phyloP scores from a whole-genome alignment of 2,888 invertebrate species.

The Tachina fera region DNA sequence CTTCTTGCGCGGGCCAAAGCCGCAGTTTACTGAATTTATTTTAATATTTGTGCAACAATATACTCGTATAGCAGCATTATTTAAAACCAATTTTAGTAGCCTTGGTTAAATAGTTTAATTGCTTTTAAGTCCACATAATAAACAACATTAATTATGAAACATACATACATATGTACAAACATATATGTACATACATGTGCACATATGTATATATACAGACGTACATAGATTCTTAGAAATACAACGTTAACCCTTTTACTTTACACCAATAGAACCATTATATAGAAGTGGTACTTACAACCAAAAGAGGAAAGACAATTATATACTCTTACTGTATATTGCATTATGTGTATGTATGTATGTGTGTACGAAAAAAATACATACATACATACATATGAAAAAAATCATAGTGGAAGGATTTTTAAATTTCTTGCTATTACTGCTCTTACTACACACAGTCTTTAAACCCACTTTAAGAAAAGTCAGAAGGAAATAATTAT shows the following conservation, averaged over 20 bases:
- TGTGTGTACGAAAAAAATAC: background rate
- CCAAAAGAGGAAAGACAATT: conserved; percentile 21
- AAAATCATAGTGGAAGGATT: conserved; percentile 43
- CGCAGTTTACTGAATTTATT: too few relatives aligned
- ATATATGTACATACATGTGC: background rate
- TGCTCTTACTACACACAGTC: background rate
- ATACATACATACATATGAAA: conserved; percentile 38
- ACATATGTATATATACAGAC: background rate
- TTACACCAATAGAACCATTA: background rate
- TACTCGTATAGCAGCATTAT: conserved; percentile 27
- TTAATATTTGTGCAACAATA: conserved; percentile 46
- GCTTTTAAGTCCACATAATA: conserved; percentile 58
- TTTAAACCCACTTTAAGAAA: background rate
- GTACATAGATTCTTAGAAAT: background rate
- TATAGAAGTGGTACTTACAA: conserved; percentile 3
- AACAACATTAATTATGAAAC: conserved; percentile 48
- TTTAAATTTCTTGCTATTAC: conserved; percentile 59
- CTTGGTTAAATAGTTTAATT: conserved; percentile 62
- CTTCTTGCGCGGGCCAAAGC: too few relatives aligned
- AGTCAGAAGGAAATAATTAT: background rate
- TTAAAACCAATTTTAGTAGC: conserved; percentile 45
- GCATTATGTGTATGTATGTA: too few relatives aligned
- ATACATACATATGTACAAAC: background rate
- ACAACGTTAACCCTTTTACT: conserved; percentile 10
- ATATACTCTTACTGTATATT: conserved; percentile 26